These are phyloP conservation scores for Oncorhynchus mykiss DNA, from an alignment of 2,113 vertebrate genomes.

Conservation along the genomic window DNA sequence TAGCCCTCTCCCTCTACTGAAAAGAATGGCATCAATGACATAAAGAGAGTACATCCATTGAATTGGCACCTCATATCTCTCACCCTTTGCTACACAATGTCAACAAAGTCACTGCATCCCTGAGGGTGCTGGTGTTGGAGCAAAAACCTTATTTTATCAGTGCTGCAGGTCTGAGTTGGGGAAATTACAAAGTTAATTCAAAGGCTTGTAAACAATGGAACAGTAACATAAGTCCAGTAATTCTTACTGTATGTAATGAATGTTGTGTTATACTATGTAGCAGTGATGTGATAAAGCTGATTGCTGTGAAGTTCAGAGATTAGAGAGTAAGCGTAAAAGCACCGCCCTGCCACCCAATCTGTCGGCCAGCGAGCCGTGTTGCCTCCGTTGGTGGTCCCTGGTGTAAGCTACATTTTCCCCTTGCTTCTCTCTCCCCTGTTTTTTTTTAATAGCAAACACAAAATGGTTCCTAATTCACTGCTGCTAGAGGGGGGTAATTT, in stretches of 20 bases:
- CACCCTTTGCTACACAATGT: constrained; percentile 25
- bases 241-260: constrained; percentile 65
- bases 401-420: constrained; percentile 78
- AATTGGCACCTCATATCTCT: constrained; percentile 62
- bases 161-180: constrained; percentile 55
- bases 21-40: constrained; percentile 43
- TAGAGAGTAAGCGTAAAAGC: constrained; percentile 62
- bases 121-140: constrained; percentile 21
- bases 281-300: constrained; percentile 70
- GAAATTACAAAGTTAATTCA: constrained; percentile 52
- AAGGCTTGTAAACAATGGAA: constrained; percentile 63
- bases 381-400: constrained; percentile 79
- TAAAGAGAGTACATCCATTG: constrained; percentile 54
- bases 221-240: constrained; percentile 65
- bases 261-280: constrained; percentile 59
- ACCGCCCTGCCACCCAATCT: constrained; percentile 77
- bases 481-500: constrained; percentile 83
- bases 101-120: constrained; percentile 23
- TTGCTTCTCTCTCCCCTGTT: constrained; percentile 68
- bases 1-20: constrained; percentile 49
- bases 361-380: constrained; percentile 62
- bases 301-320: constrained; percentile 62
- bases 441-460: constrained; percentile 80
- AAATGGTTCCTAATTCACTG: constrained; percentile 85
- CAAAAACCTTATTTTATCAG: constrained; percentile 23